Evolutionary conservation across 2,113 vertebrate species (phyloP).

Genomic region (Archocentrus centrarchus): DNA sequence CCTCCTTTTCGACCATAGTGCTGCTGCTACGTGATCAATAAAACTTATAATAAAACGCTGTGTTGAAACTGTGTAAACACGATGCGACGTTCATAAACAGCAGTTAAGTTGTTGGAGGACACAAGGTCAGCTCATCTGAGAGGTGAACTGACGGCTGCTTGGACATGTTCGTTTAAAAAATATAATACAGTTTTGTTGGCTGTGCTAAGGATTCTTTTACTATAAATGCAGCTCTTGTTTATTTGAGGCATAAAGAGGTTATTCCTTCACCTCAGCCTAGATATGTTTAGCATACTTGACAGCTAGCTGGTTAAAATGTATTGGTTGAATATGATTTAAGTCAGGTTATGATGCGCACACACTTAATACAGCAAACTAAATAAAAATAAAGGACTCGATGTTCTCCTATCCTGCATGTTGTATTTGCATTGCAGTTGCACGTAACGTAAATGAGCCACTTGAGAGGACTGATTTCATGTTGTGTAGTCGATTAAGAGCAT

Average conservation of each 20-base stretch:
- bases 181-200: rapidly evolving
- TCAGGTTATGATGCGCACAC: not conserved
- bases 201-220: not conserved
- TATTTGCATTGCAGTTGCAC: not conserved
- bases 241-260: conserved; percentile 7
- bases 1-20: not conserved
- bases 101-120: conserved; percentile 11
- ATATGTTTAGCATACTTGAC: conserved; percentile 38
- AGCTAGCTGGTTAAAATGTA: not conserved
- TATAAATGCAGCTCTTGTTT: not conserved
- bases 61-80: not conserved
- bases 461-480: not conserved
- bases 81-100: not conserved
- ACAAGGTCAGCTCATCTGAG: conserved; percentile 35
- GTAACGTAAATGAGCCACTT: not conserved
- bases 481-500: not conserved
- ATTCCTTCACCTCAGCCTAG: conserved; percentile 45
- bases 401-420: not conserved
- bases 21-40: not conserved
- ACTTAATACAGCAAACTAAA: not conserved
- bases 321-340: not conserved
- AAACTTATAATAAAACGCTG: not conserved
- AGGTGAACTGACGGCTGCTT: not conserved
- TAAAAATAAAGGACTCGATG: not conserved
- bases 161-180: not conserved